Base-by-base conservation (phyloP, 2,113 vertebrate species). In the Stigmatopora nigra region DNA sequence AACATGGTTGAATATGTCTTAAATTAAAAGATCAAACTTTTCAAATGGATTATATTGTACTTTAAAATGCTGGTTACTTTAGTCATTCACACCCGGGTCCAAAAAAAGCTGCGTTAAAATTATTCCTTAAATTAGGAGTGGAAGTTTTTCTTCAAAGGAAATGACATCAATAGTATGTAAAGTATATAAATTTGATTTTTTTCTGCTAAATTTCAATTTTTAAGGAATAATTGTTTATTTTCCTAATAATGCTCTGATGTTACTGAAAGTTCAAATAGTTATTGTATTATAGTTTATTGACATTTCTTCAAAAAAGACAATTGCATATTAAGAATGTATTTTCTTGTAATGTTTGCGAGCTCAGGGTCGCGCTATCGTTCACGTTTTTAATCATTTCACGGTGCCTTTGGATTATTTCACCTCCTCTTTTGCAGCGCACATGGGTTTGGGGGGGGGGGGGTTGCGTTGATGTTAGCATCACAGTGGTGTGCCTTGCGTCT, bases 401-500 rank as follows among this genome's bases (percentile, higher is more conserved):
- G 58, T 63, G 69, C 45, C 65, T 72, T 73, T 48, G 65, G 17
- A 74, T 49, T 51, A 9, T 60, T 68, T 35, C 17, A 52, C 19
- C 8, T n/a, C 19, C 8, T n/a, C 48, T 47, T 53, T 35, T 2
- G 17, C 13, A 17, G 36, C 44, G 58, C 36, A 60, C 58, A 60
- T 60, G 2, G 11, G n/a, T 12, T 9, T 61, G 38, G 15, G 31
- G 15, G 56, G 3, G 7, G 17, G 17, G 1, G 38, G 9, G 9
- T 7, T 41, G 38, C 1, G 9, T 7, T 41, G 0, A 12, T 11
- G 11, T 3, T 2, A 45, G 15, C 17, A 1, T 13, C 14, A 48
- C 14, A 2, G 12, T 22, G 55, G 44, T 6, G 79, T 86, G 82
- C 82, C 78, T 81, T 84, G 66, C 78, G 35, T 71, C 53, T 41